Evolutionary conservation across 2,797 vertebrate species (phyloP), one percentile per base, ranked within the genome.

Genomic region (Acrossocheilus wenchowensis): DNA sequence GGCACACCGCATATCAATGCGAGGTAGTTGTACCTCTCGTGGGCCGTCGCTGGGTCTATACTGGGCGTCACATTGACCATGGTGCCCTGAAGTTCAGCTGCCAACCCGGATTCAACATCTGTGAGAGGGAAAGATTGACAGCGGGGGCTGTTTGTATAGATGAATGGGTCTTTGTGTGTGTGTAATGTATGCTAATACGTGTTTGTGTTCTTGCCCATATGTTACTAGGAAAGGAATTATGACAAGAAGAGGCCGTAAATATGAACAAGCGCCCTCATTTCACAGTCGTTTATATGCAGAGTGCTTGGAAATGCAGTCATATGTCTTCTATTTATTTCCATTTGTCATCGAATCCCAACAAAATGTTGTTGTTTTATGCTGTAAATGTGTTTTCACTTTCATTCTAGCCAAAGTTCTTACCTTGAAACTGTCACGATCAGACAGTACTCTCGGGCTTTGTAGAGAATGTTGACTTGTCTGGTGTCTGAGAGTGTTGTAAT

Each of bases 51-150:
- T 86, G 89, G 87, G 52, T 82, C 73, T 83, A 69, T 79, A 73
- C 78, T 90, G 19, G 90, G 81, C 17, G 93, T 95, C 93, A 94
- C 89, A 88, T 92, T 92, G 87, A 93, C 92, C 95, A 95, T 94
- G 87, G 81, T 87, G 82, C 87, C 86, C 89, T 85, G 34, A 74
- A 86, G 68, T 84, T 66, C 88, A 83, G 82, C 87, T 50, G 79
- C 80, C 57, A 85, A 72, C 23, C 88, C 69, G 57, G 41, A 48
- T 57, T 92, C 85, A 94, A 79, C 94, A 95, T 94, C 93, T 95
- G 90, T 54, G 52, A 78, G 26, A 39, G 36, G 34, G 43, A 34
- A 36, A 60, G 6, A 60, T 52, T 77, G 41, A 43, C 12, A 66
- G 12, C 15, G 8, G 17, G 4, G 30, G 2, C 14, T 54, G 66